These are phyloP conservation scores for Pachliopta kotzebuea DNA, from an alignment of 2,888 invertebrate species.

Conservation along the genomic window DNA sequence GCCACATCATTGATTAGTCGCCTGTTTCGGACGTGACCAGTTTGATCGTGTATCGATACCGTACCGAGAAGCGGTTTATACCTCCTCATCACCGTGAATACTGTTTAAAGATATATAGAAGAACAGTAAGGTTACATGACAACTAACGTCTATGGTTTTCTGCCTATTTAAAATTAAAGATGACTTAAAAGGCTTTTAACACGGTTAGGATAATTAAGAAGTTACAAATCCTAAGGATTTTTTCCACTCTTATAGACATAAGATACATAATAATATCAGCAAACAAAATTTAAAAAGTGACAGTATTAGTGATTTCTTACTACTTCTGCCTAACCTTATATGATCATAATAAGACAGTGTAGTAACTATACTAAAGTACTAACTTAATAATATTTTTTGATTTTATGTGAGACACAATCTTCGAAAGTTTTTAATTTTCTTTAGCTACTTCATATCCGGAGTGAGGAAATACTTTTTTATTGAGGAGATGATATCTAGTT, in stretches of 20 bases:
- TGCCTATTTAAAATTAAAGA: background rate
- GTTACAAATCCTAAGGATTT: too few relatives aligned
- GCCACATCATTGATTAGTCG: slow-evolving; percentile 40
- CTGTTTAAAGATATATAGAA: slow-evolving; percentile 33
- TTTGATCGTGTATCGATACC: slow-evolving; percentile 39
- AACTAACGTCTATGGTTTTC: slow-evolving; percentile 14
- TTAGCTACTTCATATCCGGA: background rate
- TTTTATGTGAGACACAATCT: background rate
- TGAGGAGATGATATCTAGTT: slow-evolving; percentile 68
- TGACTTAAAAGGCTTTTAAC: too few relatives aligned
- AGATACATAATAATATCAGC: too few relatives aligned
- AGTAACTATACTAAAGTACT: too few relatives aligned
- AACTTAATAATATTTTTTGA: background rate
- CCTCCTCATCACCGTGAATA: slow-evolving; percentile 39
- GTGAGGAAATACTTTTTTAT: slow-evolving; percentile 30
- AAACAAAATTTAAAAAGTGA: too few relatives aligned
- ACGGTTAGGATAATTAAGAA: too few relatives aligned
- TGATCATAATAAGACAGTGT: too few relatives aligned
- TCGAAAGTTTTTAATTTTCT: background rate
- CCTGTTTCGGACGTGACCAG: slow-evolving; percentile 44
- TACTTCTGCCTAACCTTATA: too few relatives aligned
- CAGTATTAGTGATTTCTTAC: too few relatives aligned
- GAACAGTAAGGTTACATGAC: slow-evolving; percentile 32
- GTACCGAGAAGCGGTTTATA: slow-evolving; percentile 37
- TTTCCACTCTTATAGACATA: too few relatives aligned